Percentiles rank a stretch among this genome's conserved stretches.
Evolutionary conservation across 2,113 vertebrate species (phyloP).

Genomic region (Microcebus lehilahytsara): DNA sequence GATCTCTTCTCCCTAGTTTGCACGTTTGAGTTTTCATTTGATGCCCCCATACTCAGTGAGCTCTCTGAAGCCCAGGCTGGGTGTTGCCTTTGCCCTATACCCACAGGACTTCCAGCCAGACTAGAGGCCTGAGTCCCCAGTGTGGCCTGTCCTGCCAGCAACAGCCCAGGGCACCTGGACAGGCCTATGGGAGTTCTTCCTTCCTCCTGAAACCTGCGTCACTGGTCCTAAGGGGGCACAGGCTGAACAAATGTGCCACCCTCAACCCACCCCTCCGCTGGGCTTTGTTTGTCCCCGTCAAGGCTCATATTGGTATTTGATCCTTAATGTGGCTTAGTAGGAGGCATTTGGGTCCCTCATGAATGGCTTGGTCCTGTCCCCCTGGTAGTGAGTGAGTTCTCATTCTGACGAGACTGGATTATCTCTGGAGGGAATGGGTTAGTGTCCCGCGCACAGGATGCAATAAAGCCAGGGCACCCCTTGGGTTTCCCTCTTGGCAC

Average conservation of each 20-base stretch:
- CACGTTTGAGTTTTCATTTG: background rate
- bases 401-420: background rate
- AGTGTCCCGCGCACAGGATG: background rate
- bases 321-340: background rate
- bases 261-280: too few species aligned
- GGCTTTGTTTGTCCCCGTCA: background rate
- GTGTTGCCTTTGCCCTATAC: background rate
- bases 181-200: background rate
- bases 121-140: background rate
- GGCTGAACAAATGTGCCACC: background rate
- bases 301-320: background rate
- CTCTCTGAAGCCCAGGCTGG: background rate
- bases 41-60: background rate
- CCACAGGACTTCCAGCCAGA: fast-evolving
- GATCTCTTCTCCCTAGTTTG: fast-evolving
- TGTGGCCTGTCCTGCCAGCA: background rate
- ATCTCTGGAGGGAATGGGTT: too few species aligned
- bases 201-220: background rate
- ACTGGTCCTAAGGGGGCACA: background rate
- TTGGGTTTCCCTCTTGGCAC: background rate
- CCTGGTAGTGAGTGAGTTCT: background rate
- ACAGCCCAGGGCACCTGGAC: fast-evolving
- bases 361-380: background rate
- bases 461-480: background rate
- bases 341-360: background rate